phyloP scores from a whole-genome alignment of 2,113 vertebrate species.

The Prionailurus viverrinus region DNA sequence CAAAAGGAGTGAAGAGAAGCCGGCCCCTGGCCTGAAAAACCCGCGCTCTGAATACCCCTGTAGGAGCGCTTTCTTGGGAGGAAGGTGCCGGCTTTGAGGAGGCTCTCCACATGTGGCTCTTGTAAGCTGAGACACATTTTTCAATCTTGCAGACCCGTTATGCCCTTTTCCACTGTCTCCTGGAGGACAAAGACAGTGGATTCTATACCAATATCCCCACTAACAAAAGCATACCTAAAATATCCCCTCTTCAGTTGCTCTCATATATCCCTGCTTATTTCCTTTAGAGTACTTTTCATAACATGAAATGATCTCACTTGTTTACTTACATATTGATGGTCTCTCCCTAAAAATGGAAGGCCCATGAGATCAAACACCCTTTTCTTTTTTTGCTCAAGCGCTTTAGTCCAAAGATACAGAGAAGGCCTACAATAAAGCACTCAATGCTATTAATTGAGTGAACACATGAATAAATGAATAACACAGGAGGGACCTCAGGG shows the following conservation, averaged over 20 bases:
- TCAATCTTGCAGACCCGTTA: neutral
- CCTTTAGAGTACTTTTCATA: neutral
- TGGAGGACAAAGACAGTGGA: neutral
- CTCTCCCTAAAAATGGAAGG: neutral
- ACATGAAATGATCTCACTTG: neutral
- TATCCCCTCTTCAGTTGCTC: fast-evolving
- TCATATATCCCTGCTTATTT: neutral
- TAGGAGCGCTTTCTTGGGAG: neutral
- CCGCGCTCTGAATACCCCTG: neutral
- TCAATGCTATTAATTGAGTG: neutral
- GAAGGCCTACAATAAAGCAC: neutral
- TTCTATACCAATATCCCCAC: neutral
- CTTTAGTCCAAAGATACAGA: neutral
- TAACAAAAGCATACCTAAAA: neutral
- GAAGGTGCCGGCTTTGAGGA: neutral
- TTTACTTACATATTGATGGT: neutral
- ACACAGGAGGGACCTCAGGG: neutral
- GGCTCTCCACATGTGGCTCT: neutral
- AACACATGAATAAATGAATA: neutral
- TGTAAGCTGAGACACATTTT: neutral
- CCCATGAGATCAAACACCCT: neutral
- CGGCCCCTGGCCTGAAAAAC: neutral
- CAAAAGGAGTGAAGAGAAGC: neutral
- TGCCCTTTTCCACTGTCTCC: neutral
- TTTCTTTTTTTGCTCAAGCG: neutral